These are phyloP conservation scores for Scolopax rusticola DNA, from an alignment of 2,797 vertebrate species.

Conservation along the genomic window DNA sequence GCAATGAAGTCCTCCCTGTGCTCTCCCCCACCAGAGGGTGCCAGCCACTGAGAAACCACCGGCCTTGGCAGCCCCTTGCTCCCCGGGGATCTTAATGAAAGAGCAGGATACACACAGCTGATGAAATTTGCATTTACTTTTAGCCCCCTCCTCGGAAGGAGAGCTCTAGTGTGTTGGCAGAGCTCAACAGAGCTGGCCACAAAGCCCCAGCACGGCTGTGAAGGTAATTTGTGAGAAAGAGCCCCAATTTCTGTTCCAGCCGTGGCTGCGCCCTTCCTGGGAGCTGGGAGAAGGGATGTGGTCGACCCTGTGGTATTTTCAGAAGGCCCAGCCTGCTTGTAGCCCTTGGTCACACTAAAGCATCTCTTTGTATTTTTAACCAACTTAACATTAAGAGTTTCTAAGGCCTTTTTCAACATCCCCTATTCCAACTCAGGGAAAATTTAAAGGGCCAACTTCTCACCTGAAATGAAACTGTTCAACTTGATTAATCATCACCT, in stretches of 20 bases:
- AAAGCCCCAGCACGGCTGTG: neutral
- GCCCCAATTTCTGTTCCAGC: neutral
- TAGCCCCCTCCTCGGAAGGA: neutral
- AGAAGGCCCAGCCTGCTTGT: neutral
- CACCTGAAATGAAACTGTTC: neutral
- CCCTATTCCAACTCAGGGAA: neutral
- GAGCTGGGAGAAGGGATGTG: neutral
- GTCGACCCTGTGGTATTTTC: neutral
- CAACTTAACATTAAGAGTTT: neutral
- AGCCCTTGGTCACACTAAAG: neutral
- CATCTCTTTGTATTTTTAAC: neutral
- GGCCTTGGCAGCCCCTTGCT: neutral
- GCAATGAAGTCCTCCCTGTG: neutral
- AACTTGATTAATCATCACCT: neutral
- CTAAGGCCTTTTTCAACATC: neutral
- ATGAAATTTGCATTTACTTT: neutral
- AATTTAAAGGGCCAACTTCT: neutral
- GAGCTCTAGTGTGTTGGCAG: neutral
- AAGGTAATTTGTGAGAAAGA: neutral
- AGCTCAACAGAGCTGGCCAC: neutral
- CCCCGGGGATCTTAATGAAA: too few species aligned
- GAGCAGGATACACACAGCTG: neutral
- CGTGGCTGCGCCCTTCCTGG: neutral
- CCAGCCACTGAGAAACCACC: neutral
- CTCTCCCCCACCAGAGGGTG: constrained; percentile 6